These are phyloP conservation scores for Paramuricea clavata DNA, from an alignment of 92 coral and sea anemone genomes.

Conservation along the genomic window DNA sequence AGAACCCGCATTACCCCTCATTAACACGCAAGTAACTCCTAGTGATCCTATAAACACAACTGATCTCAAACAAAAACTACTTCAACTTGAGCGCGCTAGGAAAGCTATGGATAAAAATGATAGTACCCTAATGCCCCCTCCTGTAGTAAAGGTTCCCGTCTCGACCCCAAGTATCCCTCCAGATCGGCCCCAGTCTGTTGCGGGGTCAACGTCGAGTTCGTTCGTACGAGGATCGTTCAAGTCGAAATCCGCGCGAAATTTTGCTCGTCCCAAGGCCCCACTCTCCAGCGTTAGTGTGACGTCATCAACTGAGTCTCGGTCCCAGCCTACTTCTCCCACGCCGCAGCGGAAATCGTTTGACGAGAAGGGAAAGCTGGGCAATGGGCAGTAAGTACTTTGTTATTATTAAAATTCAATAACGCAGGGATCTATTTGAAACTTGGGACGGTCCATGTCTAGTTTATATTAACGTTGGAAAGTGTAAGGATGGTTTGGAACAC, in stretches of 20 bases:
- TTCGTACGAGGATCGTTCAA: conserved; percentile 87
- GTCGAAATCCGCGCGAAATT: conserved; percentile 95
- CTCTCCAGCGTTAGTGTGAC: conserved; percentile 59
- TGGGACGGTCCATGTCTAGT: too few species aligned
- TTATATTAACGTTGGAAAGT: too few species aligned
- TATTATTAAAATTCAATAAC: too few species aligned
- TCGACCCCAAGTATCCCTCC: conserved; percentile 57
- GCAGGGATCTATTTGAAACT: too few species aligned
- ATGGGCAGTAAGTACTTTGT: conserved; percentile 41
- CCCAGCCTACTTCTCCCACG: conserved; percentile 96
- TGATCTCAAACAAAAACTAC: conserved; percentile 92
- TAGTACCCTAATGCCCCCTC: conserved; percentile 41
- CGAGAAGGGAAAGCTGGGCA: conserved; percentile 67
- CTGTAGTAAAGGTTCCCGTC: conserved; percentile 15
- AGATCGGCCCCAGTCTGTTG: conserved; percentile 54
- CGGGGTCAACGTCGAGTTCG: conserved; percentile 72
- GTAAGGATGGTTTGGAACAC: too few species aligned
- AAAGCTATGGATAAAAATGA: conserved; percentile 63
- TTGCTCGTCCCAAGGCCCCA: conserved; percentile 74
- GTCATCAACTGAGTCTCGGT: conserved; percentile 66
- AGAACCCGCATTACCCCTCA: conserved; percentile 56
- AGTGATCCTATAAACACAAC: conserved; percentile 80
- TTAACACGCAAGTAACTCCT: conserved; percentile 60
- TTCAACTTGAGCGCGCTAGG: conserved; percentile 93
- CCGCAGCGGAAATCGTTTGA: conserved; percentile 72